Conservation (phyloP, 2,113 vertebrate species). For the Centrocercus urophasianus region DNA sequence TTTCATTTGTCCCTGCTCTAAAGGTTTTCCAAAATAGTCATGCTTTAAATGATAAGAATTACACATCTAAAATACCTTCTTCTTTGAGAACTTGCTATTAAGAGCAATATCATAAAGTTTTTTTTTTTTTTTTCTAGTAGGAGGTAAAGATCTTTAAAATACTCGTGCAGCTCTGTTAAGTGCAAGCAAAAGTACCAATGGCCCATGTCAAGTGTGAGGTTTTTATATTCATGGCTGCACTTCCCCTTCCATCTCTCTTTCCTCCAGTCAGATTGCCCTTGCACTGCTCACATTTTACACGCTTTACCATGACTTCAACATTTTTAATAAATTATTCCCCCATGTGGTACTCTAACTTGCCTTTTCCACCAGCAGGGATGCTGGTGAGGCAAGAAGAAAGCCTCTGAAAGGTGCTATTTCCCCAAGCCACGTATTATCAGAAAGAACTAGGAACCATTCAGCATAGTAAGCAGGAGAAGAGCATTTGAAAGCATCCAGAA, state of each 20-base stretch:
- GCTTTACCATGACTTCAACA: not conserved
- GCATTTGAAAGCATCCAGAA: not conserved
- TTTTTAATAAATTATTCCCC: not conserved
- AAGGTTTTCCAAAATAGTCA: not conserved
- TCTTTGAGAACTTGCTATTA: not conserved
- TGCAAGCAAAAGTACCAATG: rapidly evolving
- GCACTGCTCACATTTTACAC: not conserved
- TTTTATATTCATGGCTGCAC: rapidly evolving
- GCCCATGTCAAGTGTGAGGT: not conserved
- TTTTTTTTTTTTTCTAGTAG: not conserved
- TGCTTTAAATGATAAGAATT: not conserved
- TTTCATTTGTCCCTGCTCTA: not conserved
- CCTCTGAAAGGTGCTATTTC: not conserved
- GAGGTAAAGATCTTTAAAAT: not conserved
- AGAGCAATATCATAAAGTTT: not conserved
- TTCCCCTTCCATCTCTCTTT: not conserved
- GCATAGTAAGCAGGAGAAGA: not conserved
- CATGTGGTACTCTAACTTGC: not conserved
- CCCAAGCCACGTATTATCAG: not conserved
- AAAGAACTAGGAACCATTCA: not conserved
- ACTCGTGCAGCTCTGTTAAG: not conserved
- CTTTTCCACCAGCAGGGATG: not conserved
- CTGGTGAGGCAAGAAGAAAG: not conserved
- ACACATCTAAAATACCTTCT: not conserved
- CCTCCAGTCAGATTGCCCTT: not conserved